Conservation (phyloP, 2,797 vertebrate species). For the Thunnus albacares region DNA sequence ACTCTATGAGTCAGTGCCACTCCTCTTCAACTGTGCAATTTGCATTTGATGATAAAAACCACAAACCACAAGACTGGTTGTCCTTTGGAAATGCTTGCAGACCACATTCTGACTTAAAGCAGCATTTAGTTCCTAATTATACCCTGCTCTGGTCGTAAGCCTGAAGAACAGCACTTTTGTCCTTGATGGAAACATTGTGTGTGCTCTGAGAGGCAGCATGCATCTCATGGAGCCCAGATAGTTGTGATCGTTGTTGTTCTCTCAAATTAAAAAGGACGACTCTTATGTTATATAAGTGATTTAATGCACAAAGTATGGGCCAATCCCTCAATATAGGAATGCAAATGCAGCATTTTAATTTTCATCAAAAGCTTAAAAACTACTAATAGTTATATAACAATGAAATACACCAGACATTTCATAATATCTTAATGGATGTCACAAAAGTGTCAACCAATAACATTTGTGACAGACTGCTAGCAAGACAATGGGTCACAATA, state of each 20-base stretch:
- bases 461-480: not conserved
- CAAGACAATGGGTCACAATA: constrained; percentile 31
- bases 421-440: constrained; percentile 69
- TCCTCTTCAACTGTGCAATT: constrained; percentile 88
- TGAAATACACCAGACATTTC: constrained; percentile 38
- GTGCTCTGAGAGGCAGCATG: constrained; percentile 60
- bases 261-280: constrained; percentile 66
- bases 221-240: constrained; percentile 52
- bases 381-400: constrained; percentile 64
- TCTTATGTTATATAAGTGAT: constrained; percentile 67
- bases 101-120: constrained; percentile 89
- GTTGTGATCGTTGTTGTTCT: constrained; percentile 53
- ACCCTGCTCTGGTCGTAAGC: constrained; percentile 81
- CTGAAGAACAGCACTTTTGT: constrained; percentile 83
- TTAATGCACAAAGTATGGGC: constrained; percentile 55
- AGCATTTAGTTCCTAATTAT: constrained; percentile 90
- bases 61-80: constrained; percentile 88
- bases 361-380: constrained; percentile 75
- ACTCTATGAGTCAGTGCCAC: constrained; percentile 87
- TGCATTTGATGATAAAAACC: constrained; percentile 90
- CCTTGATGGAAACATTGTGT: constrained; percentile 88
- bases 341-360: constrained; percentile 69
- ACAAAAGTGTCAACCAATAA: constrained; percentile 47
- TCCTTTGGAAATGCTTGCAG: constrained; percentile 86
- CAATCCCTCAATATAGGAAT: constrained; percentile 32